Conservation (phyloP, 2,113 vertebrate species). For the Strix uralensis region DNA sequence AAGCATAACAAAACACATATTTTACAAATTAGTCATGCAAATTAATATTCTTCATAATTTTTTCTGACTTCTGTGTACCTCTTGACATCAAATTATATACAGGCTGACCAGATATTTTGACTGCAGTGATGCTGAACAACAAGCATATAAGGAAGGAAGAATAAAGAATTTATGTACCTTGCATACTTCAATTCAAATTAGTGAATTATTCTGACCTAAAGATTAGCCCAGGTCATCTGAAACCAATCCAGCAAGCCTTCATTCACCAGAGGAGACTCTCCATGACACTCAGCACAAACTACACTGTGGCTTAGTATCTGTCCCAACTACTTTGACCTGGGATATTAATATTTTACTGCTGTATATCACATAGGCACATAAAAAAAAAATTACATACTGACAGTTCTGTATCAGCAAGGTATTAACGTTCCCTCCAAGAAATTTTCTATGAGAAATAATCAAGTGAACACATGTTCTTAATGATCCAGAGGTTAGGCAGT, state of each 20-base stretch:
- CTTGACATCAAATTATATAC: neutral
- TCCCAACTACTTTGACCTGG: neutral
- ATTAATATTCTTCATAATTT: neutral
- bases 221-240: neutral
- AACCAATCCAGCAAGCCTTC: neutral
- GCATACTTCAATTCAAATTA: neutral
- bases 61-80: neutral
- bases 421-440: neutral
- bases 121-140: neutral
- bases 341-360: neutral
- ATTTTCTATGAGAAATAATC: neutral
- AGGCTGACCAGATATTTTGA: neutral
- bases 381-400: neutral
- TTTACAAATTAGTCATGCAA: slow-evolving; percentile 13
- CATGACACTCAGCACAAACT: neutral
- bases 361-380: neutral
- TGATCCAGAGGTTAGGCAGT: neutral
- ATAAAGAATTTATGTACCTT: neutral
- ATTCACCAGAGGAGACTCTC: neutral
- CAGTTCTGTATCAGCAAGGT: neutral
- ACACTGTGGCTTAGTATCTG: neutral
- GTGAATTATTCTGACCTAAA: neutral
- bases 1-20: neutral
- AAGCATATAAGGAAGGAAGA: neutral
- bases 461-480: neutral